A percentile compares a stretch with the other conserved stretches of the same genome.
These are phyloP conservation scores for Amitus sp. DNA, from an alignment of 2,888 invertebrate species.

Conservation along the genomic window DNA sequence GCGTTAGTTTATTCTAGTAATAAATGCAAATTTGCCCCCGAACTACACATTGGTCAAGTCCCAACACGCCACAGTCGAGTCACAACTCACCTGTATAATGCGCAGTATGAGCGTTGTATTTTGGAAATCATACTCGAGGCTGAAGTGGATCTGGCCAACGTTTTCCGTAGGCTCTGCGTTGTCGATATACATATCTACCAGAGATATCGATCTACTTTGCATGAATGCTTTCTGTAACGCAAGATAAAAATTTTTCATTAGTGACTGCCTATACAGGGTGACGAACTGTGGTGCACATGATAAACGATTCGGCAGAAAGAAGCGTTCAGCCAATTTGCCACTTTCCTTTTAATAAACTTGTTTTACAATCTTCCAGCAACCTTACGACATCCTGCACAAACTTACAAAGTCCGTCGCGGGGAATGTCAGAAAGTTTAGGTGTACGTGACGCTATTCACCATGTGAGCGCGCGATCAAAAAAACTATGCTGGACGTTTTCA, in stretches of 20 bases:
- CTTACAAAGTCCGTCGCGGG: not conserved
- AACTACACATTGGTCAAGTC: too few species aligned
- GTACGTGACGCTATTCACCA: not conserved
- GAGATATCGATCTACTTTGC: constrained; percentile 88
- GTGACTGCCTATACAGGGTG: not conserved
- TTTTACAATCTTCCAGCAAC: too few species aligned
- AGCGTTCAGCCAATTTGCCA: not conserved
- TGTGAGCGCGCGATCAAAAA: too few species aligned
- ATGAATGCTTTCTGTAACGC: constrained; percentile 76
- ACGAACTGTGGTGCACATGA: too few species aligned
- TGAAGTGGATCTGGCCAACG: constrained; percentile 94
- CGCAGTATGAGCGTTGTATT: constrained; percentile 90
- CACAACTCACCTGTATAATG: constrained; percentile 87
- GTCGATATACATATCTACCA: constrained; percentile 96
- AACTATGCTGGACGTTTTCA: too few species aligned
- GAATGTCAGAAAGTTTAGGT: not conserved
- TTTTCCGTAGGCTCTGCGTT: constrained; percentile 93
- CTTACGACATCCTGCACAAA: too few species aligned
- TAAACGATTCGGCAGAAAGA: too few species aligned
- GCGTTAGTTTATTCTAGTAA: too few species aligned
- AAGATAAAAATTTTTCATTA: constrained; percentile 21
- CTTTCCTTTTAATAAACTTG: too few species aligned
- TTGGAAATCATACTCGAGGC: constrained; percentile 93
- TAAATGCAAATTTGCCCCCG: too few species aligned
- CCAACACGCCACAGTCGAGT: too few species aligned